Evolutionary conservation across 2,888 invertebrate species (phyloP), one percentile per base, ranked within the genome.

Genomic region (Asteroscopus sphinx): DNA sequence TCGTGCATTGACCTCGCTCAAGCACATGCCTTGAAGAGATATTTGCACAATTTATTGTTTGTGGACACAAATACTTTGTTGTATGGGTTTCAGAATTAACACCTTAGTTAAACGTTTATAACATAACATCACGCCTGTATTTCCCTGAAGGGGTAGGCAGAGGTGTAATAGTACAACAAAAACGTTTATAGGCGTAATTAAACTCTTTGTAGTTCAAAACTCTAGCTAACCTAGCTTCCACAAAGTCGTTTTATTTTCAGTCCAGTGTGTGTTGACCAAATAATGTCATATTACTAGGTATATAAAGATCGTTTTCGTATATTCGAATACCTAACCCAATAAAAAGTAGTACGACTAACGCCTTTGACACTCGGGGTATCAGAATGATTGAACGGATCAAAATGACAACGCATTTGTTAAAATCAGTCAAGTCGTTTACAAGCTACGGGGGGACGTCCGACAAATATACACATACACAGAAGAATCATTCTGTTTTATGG

Each of bases 1-100:
- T 81, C 70, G 84, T 62, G 40, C 80, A 54, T 76, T 80, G 81
- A 83, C 82, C 83, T 63, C 59, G 30, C 21, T 17, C 39, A n/a
- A 39, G 41, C 37, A 56, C 48, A 37, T 47, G 41, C 35, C 48
- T 26, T 21, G 26, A 45, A 67, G 44, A 68, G 47, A 53, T 48
- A 70, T 74, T 64, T 64, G 35, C 54, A 45, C 28, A 44, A 51
- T 53, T 53, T 58, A 49, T 48, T 57, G 39, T 57, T 55, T 42
- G 36, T 9, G 26, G 16, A 13, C 9, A 41, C 56, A 47, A 47
- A 42, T 33, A 30, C 41, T 32, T 45, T 30, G 32, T 17, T 8
- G 5, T 21, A 21, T 12, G 21, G 2, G n/a, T 6, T 33, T 33
- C 6, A 9, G 8, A 28, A 28, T 28, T 28, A 28, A 8, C 11